Conservation (phyloP, 2,113 vertebrate species). For the Leptobrachium ailaonicum region DNA sequence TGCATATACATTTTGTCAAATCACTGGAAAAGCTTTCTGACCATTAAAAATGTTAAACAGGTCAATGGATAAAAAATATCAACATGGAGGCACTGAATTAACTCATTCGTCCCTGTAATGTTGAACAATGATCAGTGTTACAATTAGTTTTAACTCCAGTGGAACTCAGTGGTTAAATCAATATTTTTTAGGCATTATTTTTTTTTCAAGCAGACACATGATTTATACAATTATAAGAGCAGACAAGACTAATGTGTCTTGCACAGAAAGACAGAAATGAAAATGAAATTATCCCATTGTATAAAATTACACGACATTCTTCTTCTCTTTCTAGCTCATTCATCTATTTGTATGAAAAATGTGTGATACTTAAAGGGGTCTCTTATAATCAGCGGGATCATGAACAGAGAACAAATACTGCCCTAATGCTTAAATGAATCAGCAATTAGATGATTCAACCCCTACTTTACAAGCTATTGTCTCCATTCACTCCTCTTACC, state of each 20-base stretch:
- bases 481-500: slow-evolving; percentile 32
- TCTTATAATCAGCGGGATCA: slow-evolving; percentile 46
- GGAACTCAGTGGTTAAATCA: background rate
- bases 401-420: slow-evolving; percentile 47
- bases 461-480: slow-evolving; percentile 42
- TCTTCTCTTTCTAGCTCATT: slow-evolving; percentile 41
- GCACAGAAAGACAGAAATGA: slow-evolving; percentile 44
- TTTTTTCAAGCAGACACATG: slow-evolving; percentile 21
- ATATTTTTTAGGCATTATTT: slow-evolving; percentile 32
- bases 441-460: slow-evolving; percentile 50
- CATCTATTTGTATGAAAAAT: slow-evolving; percentile 47
- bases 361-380: slow-evolving; percentile 46
- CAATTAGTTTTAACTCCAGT: background rate
- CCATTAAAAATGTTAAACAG: background rate
- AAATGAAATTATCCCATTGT: slow-evolving; percentile 50
- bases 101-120: background rate
- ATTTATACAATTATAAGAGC: slow-evolving; percentile 43
- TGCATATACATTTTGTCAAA: too few relatives aligned
- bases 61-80: background rate
- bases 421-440: slow-evolving; percentile 48
- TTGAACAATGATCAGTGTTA: background rate
- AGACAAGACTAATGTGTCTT: slow-evolving; percentile 42
- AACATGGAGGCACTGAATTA: background rate
- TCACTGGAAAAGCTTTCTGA: too few relatives aligned
- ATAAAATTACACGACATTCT: slow-evolving; percentile 46